A percentile compares a stretch with the other conserved stretches of the same genome.
Conservation (phyloP, 2,797 vertebrate genomes). For the Distichodus sexfasciatus region DNA sequence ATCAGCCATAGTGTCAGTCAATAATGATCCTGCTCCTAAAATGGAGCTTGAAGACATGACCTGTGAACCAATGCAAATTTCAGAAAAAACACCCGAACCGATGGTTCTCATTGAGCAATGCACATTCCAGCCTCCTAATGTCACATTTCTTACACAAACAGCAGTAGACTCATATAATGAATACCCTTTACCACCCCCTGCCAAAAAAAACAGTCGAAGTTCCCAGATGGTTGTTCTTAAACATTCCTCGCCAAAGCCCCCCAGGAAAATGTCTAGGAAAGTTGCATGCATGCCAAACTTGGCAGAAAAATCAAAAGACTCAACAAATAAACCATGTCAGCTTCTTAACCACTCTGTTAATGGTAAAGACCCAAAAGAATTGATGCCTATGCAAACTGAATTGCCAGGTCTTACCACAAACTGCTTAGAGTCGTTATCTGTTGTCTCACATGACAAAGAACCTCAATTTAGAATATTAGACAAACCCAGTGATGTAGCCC, state of each 20-base stretch:
- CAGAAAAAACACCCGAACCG: conserved; percentile 28
- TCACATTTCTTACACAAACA: conserved; percentile 61
- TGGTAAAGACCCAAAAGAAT: conserved; percentile 45
- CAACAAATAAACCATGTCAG: conserved; percentile 28
- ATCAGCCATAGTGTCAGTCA: conserved; percentile 22
- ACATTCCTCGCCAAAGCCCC: conserved; percentile 78
- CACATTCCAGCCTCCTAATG: conserved; percentile 60
- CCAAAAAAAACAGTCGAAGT: conserved; percentile 70
- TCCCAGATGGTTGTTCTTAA: conserved; percentile 80
- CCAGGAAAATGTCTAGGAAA: conserved; percentile 78
- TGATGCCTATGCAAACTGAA: conserved; percentile 48
- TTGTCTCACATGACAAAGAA: conserved; percentile 46
- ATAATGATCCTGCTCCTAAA: conserved; percentile 26
- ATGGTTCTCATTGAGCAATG: conserved; percentile 31
- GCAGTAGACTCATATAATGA: conserved; percentile 66
- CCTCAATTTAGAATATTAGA: conserved; percentile 24
- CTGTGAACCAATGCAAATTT: conserved; percentile 19
- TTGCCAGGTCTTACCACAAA: conserved; percentile 38
- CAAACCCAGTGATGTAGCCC: conserved; percentile 15
- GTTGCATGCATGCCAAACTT: conserved; percentile 46
- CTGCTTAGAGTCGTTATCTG: conserved; percentile 39
- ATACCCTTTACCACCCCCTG: conserved; percentile 62
- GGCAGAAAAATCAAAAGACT: conserved; percentile 48
- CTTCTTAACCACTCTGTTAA: conserved; percentile 46
- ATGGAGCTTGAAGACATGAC: conserved; percentile 20